Evolutionary conservation across 2,797 vertebrate species (phyloP).

Genomic region (Ctenosaura bakeri): DNA sequence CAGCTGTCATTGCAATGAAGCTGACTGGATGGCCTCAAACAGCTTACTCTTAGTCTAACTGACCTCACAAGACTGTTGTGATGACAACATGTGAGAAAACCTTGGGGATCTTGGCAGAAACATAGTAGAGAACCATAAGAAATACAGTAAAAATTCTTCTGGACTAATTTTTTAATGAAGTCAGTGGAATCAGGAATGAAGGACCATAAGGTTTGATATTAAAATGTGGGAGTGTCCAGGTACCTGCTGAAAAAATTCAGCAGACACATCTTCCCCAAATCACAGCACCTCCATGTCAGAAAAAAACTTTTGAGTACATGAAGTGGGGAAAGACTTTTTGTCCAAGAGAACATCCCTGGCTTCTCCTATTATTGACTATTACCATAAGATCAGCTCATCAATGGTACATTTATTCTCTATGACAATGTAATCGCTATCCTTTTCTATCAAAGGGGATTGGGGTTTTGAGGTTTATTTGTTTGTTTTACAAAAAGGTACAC

Average conservation of each 20-base stretch:
- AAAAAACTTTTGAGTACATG: background rate
- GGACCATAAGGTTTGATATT: background rate
- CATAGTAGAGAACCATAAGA: background rate
- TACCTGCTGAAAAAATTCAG: background rate
- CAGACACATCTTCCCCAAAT: background rate
- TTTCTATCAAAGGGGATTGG: too few species aligned
- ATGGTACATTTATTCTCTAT: too few species aligned
- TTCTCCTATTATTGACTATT: slow-evolving; percentile 35
- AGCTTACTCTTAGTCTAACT: background rate
- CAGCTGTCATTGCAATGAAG: too few species aligned
- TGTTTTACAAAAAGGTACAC: too few species aligned
- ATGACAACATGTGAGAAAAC: background rate
- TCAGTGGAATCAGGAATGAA: background rate
- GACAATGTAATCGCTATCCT: too few species aligned
- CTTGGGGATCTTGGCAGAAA: background rate
- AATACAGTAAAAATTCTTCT: background rate
- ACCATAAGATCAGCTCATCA: slow-evolving; percentile 29
- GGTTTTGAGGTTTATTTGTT: too few species aligned
- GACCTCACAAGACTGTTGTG: background rate
- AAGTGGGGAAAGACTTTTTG: background rate
- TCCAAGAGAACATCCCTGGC: slow-evolving; percentile 57
- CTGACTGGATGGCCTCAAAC: too few species aligned
- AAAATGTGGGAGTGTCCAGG: too few species aligned
- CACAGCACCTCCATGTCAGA: background rate
- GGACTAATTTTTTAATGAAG: background rate